Evolutionary conservation across 2,888 invertebrate species (phyloP).

Genomic region (Habrosyne pyritoides): DNA sequence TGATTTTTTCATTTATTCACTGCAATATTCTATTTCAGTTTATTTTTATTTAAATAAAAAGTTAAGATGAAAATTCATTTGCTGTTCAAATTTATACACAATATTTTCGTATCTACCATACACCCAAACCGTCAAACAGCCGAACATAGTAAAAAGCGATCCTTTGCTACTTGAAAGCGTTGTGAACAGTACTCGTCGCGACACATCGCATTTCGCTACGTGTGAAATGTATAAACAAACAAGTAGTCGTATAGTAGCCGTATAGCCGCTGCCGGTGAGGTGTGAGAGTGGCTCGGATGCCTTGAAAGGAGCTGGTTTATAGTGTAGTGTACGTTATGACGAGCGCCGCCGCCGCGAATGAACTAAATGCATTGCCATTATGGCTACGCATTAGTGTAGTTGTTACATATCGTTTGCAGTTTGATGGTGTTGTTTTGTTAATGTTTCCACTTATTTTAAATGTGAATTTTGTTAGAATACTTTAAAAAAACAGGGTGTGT

Average conservation of each 20-base stretch:
- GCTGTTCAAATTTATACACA: no score
- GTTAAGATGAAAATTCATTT: no score
- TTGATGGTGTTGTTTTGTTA: not conserved
- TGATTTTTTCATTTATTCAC: conserved; percentile 19
- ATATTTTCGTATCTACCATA: no score
- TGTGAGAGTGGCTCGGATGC: conserved; percentile 50
- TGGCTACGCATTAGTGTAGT: conserved; percentile 25
- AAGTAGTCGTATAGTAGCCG: conserved; percentile 33
- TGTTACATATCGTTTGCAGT: conserved; percentile 11
- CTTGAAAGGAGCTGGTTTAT: conserved; percentile 59
- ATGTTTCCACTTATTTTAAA: no score
- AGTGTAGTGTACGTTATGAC: conserved; percentile 34
- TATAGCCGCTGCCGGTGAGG: conserved; percentile 25
- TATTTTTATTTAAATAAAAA: no score
- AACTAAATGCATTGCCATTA: conserved; percentile 39
- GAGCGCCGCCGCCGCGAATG: conserved; percentile 14
- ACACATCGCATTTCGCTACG: conserved; percentile 56
- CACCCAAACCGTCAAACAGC: conserved; percentile 34
- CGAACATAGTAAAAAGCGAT: conserved; percentile 59
- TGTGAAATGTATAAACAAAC: conserved; percentile 74
- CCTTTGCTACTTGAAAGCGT: conserved; percentile 59
- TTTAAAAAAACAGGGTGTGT: no score
- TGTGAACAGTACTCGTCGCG: conserved; percentile 52
- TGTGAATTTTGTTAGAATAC: no score
- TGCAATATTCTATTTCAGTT: no score